These are phyloP conservation scores for Colius striatus DNA, from an alignment of 2,113 vertebrate genomes.

Conservation along the genomic window DNA sequence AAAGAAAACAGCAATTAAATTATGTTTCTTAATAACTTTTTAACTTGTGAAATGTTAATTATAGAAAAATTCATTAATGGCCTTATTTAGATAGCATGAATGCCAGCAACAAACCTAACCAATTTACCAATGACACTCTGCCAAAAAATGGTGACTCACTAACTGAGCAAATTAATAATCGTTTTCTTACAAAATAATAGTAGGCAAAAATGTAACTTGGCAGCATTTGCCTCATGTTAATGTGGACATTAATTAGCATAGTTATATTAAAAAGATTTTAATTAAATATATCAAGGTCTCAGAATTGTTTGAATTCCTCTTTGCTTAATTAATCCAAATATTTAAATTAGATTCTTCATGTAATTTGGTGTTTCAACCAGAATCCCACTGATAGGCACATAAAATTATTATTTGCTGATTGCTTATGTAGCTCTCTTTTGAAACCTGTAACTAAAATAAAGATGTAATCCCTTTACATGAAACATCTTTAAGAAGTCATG, in stretches of 20 bases:
- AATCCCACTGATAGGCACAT: slow-evolving; percentile 43
- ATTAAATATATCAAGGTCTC: slow-evolving; percentile 53
- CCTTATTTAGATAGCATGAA: slow-evolving; percentile 1
- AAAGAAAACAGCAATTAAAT: slow-evolving; percentile 11
- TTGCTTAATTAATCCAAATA: slow-evolving; percentile 67
- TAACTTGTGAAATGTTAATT: slow-evolving; percentile 8
- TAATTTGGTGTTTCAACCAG: slow-evolving; percentile 54
- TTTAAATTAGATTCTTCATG: slow-evolving; percentile 57
- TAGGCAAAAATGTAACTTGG: slow-evolving; percentile 54
- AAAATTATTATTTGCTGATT: slow-evolving; percentile 65
- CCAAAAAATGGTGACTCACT: slow-evolving; percentile 51
- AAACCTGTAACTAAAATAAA: slow-evolving; percentile 39
- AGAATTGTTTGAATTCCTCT: slow-evolving; percentile 51
- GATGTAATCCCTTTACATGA: neutral
- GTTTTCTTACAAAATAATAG: slow-evolving; percentile 26
- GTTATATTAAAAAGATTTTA: slow-evolving; percentile 37
- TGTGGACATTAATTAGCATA: slow-evolving; percentile 59
- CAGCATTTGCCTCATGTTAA: slow-evolving; percentile 27
- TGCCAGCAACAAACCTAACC: neutral
- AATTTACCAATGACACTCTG: slow-evolving; percentile 38
- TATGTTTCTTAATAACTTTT: neutral
- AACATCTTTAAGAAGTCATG: neutral
- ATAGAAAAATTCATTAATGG: neutral
- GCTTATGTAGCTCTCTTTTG: slow-evolving; percentile 32
- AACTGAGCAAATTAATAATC: slow-evolving; percentile 5